Evolutionary conservation across 2,888 invertebrate species (phyloP).

Genomic region (Serrognathus titanus): DNA sequence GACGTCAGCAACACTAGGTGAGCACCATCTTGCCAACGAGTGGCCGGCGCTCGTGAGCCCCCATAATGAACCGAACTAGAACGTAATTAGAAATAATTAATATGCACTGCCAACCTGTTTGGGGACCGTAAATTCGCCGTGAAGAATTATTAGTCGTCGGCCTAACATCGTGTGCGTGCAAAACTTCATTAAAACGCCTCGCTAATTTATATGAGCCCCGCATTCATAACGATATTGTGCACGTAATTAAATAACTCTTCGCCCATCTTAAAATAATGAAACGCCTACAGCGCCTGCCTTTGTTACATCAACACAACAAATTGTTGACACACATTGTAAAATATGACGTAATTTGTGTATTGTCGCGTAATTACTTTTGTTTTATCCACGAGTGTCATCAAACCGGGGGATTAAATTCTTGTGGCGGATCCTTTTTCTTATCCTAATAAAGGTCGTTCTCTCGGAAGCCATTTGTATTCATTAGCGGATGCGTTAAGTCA

Average conservation of each 20-base stretch:
- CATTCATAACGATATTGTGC: slow-evolving; percentile 1
- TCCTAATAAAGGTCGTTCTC: too few species aligned
- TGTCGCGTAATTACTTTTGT: too few species aligned
- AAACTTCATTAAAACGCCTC: slow-evolving; percentile 17
- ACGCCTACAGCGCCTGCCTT: too few species aligned
- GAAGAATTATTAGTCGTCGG: slow-evolving; percentile 14
- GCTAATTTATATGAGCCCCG: slow-evolving; percentile 10
- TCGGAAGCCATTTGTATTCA: too few species aligned
- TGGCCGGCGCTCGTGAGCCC: slow-evolving; percentile 25
- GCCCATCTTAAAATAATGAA: too few species aligned
- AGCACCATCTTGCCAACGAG: slow-evolving; percentile 10
- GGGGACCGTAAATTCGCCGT: slow-evolving; percentile 14
- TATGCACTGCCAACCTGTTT: slow-evolving; percentile 29
- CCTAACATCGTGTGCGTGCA: slow-evolving; percentile 14
- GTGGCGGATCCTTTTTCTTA: too few species aligned
- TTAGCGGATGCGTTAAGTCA: too few species aligned
- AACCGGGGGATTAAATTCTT: too few species aligned
- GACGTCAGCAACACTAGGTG: neutral
- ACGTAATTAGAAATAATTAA: slow-evolving; percentile 32
- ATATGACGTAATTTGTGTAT: too few species aligned
- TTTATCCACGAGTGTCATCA: too few species aligned
- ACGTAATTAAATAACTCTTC: neutral
- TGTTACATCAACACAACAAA: too few species aligned
- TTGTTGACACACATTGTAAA: too few species aligned
- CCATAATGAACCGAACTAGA: slow-evolving; percentile 29